Evolutionary conservation across 2,888 invertebrate species (phyloP).

Genomic region (Matsumyia berberina): DNA sequence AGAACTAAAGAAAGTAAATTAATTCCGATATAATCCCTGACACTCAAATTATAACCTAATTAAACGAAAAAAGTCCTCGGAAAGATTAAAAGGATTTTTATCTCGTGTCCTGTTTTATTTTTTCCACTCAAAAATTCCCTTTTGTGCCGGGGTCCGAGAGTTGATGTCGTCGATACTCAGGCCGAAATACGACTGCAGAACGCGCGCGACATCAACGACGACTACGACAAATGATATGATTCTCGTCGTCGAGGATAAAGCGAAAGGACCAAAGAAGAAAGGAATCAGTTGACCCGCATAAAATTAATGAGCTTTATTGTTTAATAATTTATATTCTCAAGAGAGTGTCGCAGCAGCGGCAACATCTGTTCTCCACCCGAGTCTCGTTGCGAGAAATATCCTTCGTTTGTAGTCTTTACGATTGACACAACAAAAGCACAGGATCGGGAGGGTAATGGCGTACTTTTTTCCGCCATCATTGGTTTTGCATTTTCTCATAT

Average conservation of each 20-base stretch:
- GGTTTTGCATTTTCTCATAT: constrained; percentile 66
- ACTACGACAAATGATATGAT: constrained; percentile 38
- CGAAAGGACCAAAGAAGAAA: constrained; percentile 45
- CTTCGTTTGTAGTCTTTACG: constrained; percentile 63
- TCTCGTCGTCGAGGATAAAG: constrained; percentile 34
- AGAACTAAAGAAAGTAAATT: constrained; percentile 60
- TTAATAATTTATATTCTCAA: constrained; percentile 71
- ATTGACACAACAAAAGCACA: constrained; percentile 53
- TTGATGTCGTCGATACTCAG: constrained; percentile 48
- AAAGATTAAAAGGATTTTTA: constrained; percentile 75
- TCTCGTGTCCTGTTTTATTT: constrained; percentile 66
- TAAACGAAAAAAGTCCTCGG: constrained; percentile 58
- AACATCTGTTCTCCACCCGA: constrained; percentile 59
- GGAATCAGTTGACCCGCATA: constrained; percentile 76
- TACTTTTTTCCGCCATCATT: constrained; percentile 29
- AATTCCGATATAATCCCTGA: constrained; percentile 75
- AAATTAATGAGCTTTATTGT: constrained; percentile 76
- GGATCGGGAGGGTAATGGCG: neutral
- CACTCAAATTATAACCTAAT: constrained; percentile 77
- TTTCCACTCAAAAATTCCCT: constrained; percentile 72
- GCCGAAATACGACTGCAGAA: constrained; percentile 18
- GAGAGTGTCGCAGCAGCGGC: constrained; percentile 60
- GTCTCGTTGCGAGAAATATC: constrained; percentile 30
- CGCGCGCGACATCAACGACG: neutral
- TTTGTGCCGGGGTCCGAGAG: constrained; percentile 48